Evolutionary conservation across 2,113 vertebrate genomes (phyloP).

Genomic region (Chaetodon trifascialis): DNA sequence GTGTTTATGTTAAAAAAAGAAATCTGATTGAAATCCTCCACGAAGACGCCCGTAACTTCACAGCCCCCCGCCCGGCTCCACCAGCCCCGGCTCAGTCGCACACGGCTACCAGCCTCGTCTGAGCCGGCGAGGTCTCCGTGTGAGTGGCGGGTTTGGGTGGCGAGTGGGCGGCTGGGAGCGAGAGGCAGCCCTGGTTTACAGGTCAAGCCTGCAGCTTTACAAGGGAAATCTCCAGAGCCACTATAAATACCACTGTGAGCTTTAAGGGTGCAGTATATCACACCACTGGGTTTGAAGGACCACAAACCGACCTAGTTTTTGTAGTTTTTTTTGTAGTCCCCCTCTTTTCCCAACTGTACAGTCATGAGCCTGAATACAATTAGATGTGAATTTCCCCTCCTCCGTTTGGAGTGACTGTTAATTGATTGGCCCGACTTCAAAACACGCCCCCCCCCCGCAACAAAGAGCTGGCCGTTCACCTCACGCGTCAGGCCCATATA

Average conservation of each 20-base stretch:
- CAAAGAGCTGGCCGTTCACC: constrained; percentile 71
- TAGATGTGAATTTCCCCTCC: constrained; percentile 75
- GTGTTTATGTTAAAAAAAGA: too few relatives aligned
- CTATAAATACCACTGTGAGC: constrained; percentile 87
- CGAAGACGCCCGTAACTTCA: not conserved
- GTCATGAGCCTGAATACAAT: constrained; percentile 78
- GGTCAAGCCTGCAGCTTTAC: constrained; percentile 89
- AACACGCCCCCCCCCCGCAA: constrained; percentile 55
- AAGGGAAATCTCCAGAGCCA: constrained; percentile 88
- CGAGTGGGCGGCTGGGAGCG: constrained; percentile 63
- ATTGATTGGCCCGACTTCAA: constrained; percentile 84
- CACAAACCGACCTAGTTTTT: constrained; percentile 73
- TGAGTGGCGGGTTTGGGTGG: constrained; percentile 82
- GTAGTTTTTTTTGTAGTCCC: constrained; percentile 43
- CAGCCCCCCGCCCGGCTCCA: not conserved
- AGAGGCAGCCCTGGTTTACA: constrained; percentile 87
- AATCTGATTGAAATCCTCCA: too few relatives aligned
- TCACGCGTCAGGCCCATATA: constrained; percentile 60
- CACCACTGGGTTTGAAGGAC: constrained; percentile 73
- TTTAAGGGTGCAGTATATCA: constrained; percentile 85
- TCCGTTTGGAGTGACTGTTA: constrained; percentile 72
- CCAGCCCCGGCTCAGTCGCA: constrained; percentile 2
- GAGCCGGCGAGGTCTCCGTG: constrained; percentile 83
- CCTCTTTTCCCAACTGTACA: constrained; percentile 40
- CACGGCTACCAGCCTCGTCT: constrained; percentile 23